phyloP scores from a whole-genome alignment of 2,888 invertebrate genomes.

The Heliothis peltigera region DNA sequence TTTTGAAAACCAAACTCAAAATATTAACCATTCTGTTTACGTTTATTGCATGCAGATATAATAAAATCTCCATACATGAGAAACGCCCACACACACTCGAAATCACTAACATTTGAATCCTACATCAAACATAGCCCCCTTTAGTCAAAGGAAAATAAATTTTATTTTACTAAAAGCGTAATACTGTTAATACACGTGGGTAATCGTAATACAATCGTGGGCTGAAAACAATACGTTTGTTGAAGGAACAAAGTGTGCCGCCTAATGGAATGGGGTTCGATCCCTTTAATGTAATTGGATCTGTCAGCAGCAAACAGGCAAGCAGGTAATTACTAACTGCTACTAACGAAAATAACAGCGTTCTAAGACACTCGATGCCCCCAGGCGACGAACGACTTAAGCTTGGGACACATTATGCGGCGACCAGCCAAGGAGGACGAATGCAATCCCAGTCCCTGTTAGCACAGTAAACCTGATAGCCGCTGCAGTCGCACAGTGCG shows the following conservation, averaged over 20 bases:
- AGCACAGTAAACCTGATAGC: constrained; percentile 19
- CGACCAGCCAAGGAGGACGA: constrained; percentile 6
- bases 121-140: constrained; percentile 34
- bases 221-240: constrained; percentile 74
- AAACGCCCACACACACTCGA: constrained; percentile 11
- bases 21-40: too few species aligned
- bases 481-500: constrained; percentile 33
- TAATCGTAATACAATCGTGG: constrained; percentile 64
- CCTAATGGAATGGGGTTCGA: constrained; percentile 79
- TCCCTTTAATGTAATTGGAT: constrained; percentile 86
- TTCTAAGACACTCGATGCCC: constrained; percentile 76
- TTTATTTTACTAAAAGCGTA: constrained; percentile 40
- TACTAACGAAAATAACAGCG: constrained; percentile 82
- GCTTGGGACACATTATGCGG: constrained; percentile 34
- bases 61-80: constrained; percentile 21
- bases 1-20: too few species aligned
- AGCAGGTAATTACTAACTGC: constrained; percentile 84
- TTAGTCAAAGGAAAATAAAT: constrained; percentile 33
- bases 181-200: constrained; percentile 52
- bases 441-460: constrained; percentile 17
- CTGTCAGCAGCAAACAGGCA: constrained; percentile 84
- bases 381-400: constrained; percentile 42
- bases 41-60: background rate
- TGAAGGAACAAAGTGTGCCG: constrained; percentile 73
- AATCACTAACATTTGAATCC: constrained; percentile 13